Percentiles rank a stretch among this genome's conserved stretches.
Conservation (phyloP, 2,797 vertebrate species). For the Amphiprion clarkii region DNA sequence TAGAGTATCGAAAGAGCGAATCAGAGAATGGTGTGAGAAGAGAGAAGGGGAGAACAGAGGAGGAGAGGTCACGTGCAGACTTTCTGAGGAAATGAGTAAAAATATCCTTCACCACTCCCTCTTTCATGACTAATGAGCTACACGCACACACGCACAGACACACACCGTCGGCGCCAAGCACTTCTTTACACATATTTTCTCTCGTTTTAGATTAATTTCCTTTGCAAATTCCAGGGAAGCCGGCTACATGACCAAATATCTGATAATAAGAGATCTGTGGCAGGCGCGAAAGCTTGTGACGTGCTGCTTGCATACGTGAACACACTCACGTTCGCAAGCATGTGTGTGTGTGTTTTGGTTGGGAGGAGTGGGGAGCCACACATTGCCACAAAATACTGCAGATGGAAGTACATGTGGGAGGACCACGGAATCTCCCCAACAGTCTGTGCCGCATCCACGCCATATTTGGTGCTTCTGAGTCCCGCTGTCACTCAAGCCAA, state of each 20-base stretch:
- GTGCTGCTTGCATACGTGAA: constrained; percentile 4
- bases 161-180: constrained; percentile 34
- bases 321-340: constrained; percentile 17
- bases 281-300: constrained; percentile 2
- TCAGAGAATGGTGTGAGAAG: constrained; percentile 12
- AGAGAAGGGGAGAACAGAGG: constrained; percentile 10
- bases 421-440: constrained; percentile 72
- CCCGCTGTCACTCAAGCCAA: constrained; percentile 75
- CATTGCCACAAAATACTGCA: constrained; percentile 64
- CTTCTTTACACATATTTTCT: constrained; percentile 21
- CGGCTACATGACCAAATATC: constrained; percentile 33
- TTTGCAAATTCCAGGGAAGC: constrained; percentile 34
- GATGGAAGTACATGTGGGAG: constrained; percentile 72
- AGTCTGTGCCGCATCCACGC: constrained; percentile 62
- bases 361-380: constrained; percentile 47
- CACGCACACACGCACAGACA: constrained; percentile 1
- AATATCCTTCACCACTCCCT: constrained; percentile 54
- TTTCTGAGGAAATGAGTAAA: constrained; percentile 65
- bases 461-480: constrained; percentile 78
- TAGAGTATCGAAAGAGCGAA: constrained; percentile 19
- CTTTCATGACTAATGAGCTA: constrained; percentile 54
- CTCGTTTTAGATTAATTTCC: constrained; percentile 30
- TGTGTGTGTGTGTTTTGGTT: constrained; percentile 20
- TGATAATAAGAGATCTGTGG: constrained; percentile 31
- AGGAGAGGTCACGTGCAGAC: constrained; percentile 26